phyloP scores from a whole-genome alignment of 2,888 invertebrate species.

The Drosophila anomalata region DNA sequence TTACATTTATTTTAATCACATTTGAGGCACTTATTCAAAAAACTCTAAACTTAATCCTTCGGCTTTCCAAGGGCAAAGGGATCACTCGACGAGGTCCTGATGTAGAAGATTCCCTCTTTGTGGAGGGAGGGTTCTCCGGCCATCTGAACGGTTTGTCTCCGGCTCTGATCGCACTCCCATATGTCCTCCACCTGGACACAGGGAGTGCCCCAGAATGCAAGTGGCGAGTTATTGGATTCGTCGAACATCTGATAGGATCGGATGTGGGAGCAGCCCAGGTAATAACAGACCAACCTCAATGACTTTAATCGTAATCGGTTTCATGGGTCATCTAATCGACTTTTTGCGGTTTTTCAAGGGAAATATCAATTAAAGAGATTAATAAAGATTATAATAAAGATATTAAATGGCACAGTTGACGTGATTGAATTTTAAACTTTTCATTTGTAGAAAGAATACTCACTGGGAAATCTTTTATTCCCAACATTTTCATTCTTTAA shows the following conservation, averaged over 20 bases:
- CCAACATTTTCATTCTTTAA: background rate
- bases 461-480: background rate
- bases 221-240: conserved; percentile 75
- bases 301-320: conserved; percentile 7
- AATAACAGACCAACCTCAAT: conserved; percentile 56
- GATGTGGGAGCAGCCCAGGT: conserved; percentile 80
- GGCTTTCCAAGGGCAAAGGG: conserved; percentile 74
- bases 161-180: conserved; percentile 72
- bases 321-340: conserved; percentile 19
- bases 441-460: background rate
- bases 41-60: background rate
- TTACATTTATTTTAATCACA: conserved; percentile 18
- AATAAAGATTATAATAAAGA: background rate
- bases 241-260: conserved; percentile 81
- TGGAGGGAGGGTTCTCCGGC: conserved; percentile 78
- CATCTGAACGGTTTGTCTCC: conserved; percentile 64
- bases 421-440: background rate
- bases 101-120: conserved; percentile 76
- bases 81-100: conserved; percentile 67
- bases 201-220: conserved; percentile 79
- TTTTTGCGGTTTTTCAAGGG: conserved; percentile 8
- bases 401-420: conserved; percentile 7
- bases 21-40: background rate
- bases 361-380: conserved; percentile 15
- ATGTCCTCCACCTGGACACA: conserved; percentile 56